Evolutionary conservation across 2,888 invertebrate species (phyloP).

Genomic region (Synanthedon andrenaeformis): DNA sequence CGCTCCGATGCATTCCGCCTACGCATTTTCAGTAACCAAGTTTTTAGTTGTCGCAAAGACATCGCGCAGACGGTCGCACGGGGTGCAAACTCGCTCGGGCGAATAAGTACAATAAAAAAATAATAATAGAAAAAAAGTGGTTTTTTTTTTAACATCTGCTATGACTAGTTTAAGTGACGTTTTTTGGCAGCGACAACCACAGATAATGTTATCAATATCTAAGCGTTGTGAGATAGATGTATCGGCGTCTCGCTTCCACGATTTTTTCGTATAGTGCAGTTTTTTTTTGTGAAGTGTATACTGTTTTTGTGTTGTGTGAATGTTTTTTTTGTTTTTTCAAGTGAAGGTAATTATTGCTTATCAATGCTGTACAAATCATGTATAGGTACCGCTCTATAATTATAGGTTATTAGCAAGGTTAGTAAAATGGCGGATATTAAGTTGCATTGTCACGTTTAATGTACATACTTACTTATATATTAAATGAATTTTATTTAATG

Average conservation of each 20-base stretch:
- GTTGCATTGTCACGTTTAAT: background rate
- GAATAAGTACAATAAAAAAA: constrained; percentile 15
- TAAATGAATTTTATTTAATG: no score
- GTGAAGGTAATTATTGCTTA: constrained; percentile 27
- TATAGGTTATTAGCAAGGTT: background rate
- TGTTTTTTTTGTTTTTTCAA: constrained; percentile 19
- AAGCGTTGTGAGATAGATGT: constrained; percentile 18
- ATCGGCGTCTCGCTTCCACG: constrained; percentile 19
- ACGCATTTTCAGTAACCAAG: constrained; percentile 45
- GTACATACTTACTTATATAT: no score
- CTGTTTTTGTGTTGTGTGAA: constrained; percentile 18
- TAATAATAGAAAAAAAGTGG: constrained; percentile 16
- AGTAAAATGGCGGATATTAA: background rate
- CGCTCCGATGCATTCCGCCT: constrained; percentile 47
- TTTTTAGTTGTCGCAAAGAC: constrained; percentile 64
- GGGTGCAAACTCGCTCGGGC: constrained; percentile 23
- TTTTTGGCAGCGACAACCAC: constrained; percentile 9
- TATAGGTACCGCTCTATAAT: background rate
- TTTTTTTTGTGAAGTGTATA: constrained; percentile 13
- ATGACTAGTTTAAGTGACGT: constrained; percentile 16
- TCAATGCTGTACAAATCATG: background rate
- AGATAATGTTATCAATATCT: constrained; percentile 20
- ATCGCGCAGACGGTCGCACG: constrained; percentile 33
- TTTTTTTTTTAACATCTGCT: constrained; percentile 9
- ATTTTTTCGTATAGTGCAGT: constrained; percentile 18